These are phyloP conservation scores for Hyla sarda DNA, from an alignment of 2,113 vertebrate species.

Conservation along the genomic window DNA sequence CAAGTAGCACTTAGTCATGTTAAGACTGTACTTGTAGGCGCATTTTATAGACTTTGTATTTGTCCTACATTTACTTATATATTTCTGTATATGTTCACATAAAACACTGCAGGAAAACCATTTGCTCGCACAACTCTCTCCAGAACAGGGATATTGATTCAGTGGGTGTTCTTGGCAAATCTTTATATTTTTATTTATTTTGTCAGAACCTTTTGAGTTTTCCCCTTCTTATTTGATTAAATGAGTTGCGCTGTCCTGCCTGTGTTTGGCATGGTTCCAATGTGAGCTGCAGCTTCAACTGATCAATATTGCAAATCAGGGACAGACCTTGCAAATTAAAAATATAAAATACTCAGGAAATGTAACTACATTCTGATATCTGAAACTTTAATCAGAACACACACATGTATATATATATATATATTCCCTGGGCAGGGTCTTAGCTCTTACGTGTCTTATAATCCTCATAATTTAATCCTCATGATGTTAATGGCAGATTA, in stretches of 20 bases:
- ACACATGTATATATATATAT: no score
- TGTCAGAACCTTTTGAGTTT: constrained; percentile 34
- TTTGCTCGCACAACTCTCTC: constrained; percentile 9
- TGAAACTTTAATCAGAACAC: neutral
- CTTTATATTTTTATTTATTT: constrained; percentile 41
- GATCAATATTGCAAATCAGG: constrained; percentile 41
- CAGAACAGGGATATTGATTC: constrained; percentile 4
- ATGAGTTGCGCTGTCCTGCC: constrained; percentile 27
- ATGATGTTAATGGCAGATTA: neutral
- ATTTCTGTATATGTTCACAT: neutral
- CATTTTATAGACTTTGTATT: neutral
- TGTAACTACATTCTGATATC: constrained; percentile 7
- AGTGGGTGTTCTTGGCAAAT: constrained; percentile 35
- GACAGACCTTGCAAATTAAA: constrained; percentile 32
- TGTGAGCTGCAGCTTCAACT: constrained; percentile 28
- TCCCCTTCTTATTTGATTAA: constrained; percentile 35
- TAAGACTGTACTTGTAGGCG: neutral
- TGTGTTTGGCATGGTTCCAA: constrained; percentile 35
- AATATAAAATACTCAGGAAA: neutral
- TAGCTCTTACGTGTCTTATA: neutral
- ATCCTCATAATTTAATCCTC: no score
- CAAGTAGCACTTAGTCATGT: constrained; percentile 19
- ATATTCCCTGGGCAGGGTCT: neutral
- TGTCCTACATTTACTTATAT: constrained; percentile 18
- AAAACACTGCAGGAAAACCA: constrained; percentile 18